A percentile compares a stretch with the other conserved stretches of the same genome.
Conservation (phyloP, 2,888 invertebrate species). For the Pollenia labialis region DNA sequence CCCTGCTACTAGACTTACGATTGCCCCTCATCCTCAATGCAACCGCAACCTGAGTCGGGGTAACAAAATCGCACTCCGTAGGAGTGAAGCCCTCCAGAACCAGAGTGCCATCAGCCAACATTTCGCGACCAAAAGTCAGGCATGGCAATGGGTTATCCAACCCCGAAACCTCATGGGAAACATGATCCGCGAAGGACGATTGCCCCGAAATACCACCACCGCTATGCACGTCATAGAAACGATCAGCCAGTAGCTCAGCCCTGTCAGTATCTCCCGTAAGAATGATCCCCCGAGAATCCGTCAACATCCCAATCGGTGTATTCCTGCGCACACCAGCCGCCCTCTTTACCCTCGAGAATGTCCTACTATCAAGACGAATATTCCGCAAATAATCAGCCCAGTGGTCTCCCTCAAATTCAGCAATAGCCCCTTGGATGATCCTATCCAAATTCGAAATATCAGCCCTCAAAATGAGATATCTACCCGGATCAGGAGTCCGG, state of each 20-base stretch:
- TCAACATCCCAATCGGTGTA: not conserved
- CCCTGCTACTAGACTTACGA: not conserved
- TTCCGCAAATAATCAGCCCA: not conserved
- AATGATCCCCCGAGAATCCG: not conserved
- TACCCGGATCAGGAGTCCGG: not conserved
- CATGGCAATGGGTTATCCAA: not conserved
- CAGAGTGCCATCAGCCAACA: not conserved
- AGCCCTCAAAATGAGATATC: not conserved
- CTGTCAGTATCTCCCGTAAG: not conserved
- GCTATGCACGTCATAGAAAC: not conserved
- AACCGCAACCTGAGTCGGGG: not conserved
- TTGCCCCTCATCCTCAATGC: no score
- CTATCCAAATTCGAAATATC: not conserved
- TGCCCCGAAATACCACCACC: no score
- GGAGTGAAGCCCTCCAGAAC: not conserved
- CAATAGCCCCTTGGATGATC: constrained; percentile 1
- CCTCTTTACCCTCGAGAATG: not conserved
- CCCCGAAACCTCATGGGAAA: fast-evolving
- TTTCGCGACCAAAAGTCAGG: not conserved
- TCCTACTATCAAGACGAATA: not conserved
- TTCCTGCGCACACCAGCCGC: not conserved
- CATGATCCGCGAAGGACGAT: not conserved
- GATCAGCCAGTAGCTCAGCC: not conserved
- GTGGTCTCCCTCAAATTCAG: constrained; percentile 5
- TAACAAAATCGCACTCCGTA: not conserved